Evolutionary conservation across 1,140 invertebrate species (phyloP), one percentile per base, ranked within the genome.

Genomic region (Thalassaphorura encarpata): DNA sequence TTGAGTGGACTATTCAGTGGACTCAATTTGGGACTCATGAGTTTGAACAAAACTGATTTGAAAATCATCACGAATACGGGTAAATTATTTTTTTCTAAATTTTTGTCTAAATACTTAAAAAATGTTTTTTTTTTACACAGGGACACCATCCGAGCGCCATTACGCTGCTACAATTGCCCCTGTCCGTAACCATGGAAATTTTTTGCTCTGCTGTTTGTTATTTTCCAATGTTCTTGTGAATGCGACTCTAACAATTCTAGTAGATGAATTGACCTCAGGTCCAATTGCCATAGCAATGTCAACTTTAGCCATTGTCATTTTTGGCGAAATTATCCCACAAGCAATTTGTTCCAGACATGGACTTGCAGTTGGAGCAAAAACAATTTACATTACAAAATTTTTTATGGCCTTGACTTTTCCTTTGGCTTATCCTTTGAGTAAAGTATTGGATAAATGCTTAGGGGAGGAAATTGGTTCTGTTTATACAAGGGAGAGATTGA

Each of bases 141-240:
- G 68, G 3, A 60, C 57, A 11, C 45, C 56, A 13, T 46, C 53
- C 42, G 58, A 78, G n/a, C 66, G 77, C 11, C 73, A 77, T 62
- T 70, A 69, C 55, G 69, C 67, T 28, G n/a, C 54, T 26, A 60
- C 54, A 23, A 80, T 79, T 57, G 58, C 74, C 21, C 76, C 78
- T 2, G 69, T 80, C 1, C 46, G 62, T 3, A 58, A 60, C 42
- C 66, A 71, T 33, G 81, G 82, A 19, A 83, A 83, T 67, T 79
- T 78, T 67, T 67, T 83, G 2, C 69, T 83, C 0, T 83, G 81
- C 58, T 78, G 79, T 23, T 69, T 83, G 28, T 67, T 83, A 15
- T 63, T 70, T 64, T 81, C 77, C 47, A 82, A 82, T 67, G 81
- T 83, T 4, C 66, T 81, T 33, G 80, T 83, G 3, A 83, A 83